Evolutionary conservation across 1,140 invertebrate species (phyloP).

Genomic region (Scaptomyza montana): DNA sequence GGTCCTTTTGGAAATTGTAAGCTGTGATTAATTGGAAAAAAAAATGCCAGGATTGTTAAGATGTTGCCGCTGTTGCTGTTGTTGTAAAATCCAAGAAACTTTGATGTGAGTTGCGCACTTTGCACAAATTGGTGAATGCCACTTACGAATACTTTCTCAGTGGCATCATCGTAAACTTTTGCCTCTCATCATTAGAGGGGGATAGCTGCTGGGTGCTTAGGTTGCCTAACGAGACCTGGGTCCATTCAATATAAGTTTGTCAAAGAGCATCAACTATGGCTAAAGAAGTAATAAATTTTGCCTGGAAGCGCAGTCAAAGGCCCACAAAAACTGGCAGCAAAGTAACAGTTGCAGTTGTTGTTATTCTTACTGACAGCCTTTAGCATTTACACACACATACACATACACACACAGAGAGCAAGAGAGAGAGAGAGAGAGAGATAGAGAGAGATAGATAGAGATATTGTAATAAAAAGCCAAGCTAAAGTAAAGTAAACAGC

Average conservation of each 20-base stretch:
- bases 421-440: too few relatives aligned
- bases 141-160: slow-evolving; percentile 8
- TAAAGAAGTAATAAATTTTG: slow-evolving; percentile 51
- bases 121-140: slow-evolving; percentile 16
- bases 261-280: slow-evolving; percentile 44
- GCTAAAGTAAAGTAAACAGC: slow-evolving; percentile 54
- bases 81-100: background rate
- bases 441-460: too few relatives aligned
- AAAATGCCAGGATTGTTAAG: too few relatives aligned
- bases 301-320: slow-evolving; percentile 34
- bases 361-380: slow-evolving; percentile 1
- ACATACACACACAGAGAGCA: too few relatives aligned
- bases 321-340: slow-evolving; percentile 23
- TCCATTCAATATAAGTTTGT: slow-evolving; percentile 50
- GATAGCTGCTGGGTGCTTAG: background rate
- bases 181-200: slow-evolving; percentile 6
- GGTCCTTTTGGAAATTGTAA: background rate
- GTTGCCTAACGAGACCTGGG: slow-evolving; percentile 9
- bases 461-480: slow-evolving; percentile 52
- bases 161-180: slow-evolving; percentile 22
- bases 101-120: slow-evolving; percentile 1
- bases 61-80: background rate
- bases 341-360: slow-evolving; percentile 15
- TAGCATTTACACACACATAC: slow-evolving; percentile 17
- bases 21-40: background rate